Conservation (phyloP, 1,140 invertebrate species). For the Eurosta solidaginis region DNA sequence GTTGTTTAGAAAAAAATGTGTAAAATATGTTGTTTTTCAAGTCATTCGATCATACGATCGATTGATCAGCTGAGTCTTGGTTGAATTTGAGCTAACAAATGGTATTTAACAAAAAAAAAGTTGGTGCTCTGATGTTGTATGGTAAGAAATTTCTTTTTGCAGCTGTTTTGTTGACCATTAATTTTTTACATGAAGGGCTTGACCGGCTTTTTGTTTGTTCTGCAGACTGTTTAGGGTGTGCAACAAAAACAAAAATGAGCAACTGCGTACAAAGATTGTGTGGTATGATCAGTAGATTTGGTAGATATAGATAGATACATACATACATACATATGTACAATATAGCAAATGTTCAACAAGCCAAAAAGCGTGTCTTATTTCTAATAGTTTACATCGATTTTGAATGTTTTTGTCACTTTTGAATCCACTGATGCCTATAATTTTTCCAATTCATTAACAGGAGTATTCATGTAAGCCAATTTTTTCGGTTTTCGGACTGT, state of each 20-base stretch:
- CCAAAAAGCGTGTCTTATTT: not conserved
- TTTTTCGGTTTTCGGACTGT: too few species aligned
- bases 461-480: too few species aligned
- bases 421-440: too few species aligned
- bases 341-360: not conserved
- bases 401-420: too few species aligned
- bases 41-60: not conserved
- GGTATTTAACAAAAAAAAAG: too few species aligned
- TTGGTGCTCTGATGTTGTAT: not conserved
- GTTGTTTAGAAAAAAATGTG: not conserved
- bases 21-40: constrained; percentile 21
- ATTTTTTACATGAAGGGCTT: not conserved
- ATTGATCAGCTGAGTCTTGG: constrained; percentile 3
- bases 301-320: too few species aligned
- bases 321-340: not conserved
- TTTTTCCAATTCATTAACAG: too few species aligned
- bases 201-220: constrained; percentile 14
- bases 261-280: too few species aligned
- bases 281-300: too few species aligned
- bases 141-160: not conserved
- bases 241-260: not conserved
- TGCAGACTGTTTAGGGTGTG: not conserved
- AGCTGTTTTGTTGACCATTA: not conserved
- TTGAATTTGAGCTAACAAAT: not conserved
- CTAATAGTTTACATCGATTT: too few species aligned